phyloP scores from a whole-genome alignment of 2,888 invertebrate genomes.

The Acleris holmiana region DNA sequence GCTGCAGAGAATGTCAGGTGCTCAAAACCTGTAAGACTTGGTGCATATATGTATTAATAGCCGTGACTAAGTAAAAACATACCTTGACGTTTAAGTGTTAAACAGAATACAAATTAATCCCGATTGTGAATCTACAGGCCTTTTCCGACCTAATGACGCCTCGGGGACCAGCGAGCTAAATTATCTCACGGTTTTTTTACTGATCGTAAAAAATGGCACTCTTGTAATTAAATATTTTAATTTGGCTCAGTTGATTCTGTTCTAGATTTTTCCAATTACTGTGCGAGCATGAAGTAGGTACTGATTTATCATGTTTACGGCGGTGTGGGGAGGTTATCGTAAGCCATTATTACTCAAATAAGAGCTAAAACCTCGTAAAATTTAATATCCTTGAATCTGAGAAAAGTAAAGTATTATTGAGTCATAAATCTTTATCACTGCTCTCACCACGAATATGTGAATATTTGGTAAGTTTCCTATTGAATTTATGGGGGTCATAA shows the following conservation, averaged over 20 bases:
- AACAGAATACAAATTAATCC: background rate
- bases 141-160: background rate
- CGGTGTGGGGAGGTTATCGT: slow-evolving; percentile 60
- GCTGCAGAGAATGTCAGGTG: too few species aligned
- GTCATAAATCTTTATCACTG: slow-evolving; percentile 77
- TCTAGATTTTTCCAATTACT: background rate
- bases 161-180: background rate
- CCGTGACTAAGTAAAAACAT: too few species aligned
- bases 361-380: slow-evolving; percentile 74
- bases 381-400: slow-evolving; percentile 75
- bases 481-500: slow-evolving; percentile 41
- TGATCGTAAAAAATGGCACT: background rate
- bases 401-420: slow-evolving; percentile 80
- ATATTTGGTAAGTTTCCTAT: slow-evolving; percentile 71
- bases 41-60: too few species aligned
- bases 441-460: slow-evolving; percentile 66
- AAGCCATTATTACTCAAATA: slow-evolving; percentile 73
- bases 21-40: too few species aligned
- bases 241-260: background rate
- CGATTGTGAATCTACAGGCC: background rate
- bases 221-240: background rate
- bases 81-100: too few species aligned
- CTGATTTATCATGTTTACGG: slow-evolving; percentile 56
- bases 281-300: slow-evolving; percentile 44
- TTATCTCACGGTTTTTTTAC: background rate